Base-by-base conservation (phyloP, 2,797 vertebrate genomes). In the Rachycentron canadum region DNA sequence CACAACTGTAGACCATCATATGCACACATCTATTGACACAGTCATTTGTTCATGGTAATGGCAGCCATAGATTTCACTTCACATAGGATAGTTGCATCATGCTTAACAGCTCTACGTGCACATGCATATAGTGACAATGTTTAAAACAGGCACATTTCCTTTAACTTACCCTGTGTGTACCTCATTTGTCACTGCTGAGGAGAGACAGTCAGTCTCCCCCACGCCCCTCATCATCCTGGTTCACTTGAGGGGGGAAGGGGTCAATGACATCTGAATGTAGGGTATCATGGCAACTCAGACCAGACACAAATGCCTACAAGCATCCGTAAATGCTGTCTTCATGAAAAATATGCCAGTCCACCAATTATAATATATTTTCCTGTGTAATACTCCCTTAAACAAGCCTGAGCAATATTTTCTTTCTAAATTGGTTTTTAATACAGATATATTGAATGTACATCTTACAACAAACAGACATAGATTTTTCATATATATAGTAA, bases 371-470 rank as follows among this genome's bases (percentile, higher is more conserved):
- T 10, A 41, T 4, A 30, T 21, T 50, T 47, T 60, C 10, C 41
- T 41, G 11, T 69, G 13, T 26, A n/a, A 53, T 69, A 28, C n/a
- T 40, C 7, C 26, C 40, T 26, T 14, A 57, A 73, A 69, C 7
- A 66, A 58, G 9, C 56, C 5, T 52, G 12, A 73, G 34, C 47
- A 66, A 47, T 21, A 32, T 19, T 55, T 76, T 7, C 73, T 85
- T 78, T 73, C 69, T 70, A 83, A 88, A 79, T 70, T n/a, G 41
- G 2, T 81, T 91, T 93, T 94, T 94, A 91, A 92, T 94, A 86
- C 78, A 83, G 82, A 86, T 77, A 93, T 86, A 92, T 64, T 87
- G 80, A 90, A 92, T 90, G 83, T 88, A 93, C 91, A 94, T 69
- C 52, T 85, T 80, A 92, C 86, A 92, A 91, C 90, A 92, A 88